Base-by-base conservation (phyloP, 2,113 vertebrate genomes). In the Pardalotus punctatus region DNA sequence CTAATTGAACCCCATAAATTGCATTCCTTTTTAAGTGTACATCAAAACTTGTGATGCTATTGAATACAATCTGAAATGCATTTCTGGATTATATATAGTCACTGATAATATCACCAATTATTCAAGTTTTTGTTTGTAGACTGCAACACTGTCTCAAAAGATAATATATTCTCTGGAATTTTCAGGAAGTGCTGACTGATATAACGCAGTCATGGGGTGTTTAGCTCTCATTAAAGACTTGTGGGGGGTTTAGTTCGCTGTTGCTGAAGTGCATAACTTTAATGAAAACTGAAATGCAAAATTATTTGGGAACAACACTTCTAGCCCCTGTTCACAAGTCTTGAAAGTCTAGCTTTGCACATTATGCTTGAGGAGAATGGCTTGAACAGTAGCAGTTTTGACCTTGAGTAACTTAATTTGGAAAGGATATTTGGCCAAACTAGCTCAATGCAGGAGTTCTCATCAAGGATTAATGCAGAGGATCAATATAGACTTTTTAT, bases 321-420 rank as follows among this genome's bases (percentile, higher is more conserved):
- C 25, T 50, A 40, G 14, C 50, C 45, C 28, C 61, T 58, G 17
- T 36, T 69, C 74, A 69, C 12, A 54, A 29, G 25, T 72, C 62
- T 43, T 57, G 27, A 69, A 86, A 85, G 50, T 64, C 50, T 51
- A 65, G n/a, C 33, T 84, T 64, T 89, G 25, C 67, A 17, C 36
- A 25, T 48, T 28, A 27, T 43, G 18, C n/a, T 69, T 48, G 27
- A 47, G 67, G 25, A 94, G 43, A 89, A 48, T 29, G n/a, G 27
- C n/a, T 85, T 56, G 43, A 82, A 65, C 62, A 47, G 36, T 6
- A 72, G 58, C 47, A 70, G 66, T 69, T 96, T 96, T 91, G 93
- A 96, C 93, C 91, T 95, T 96, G 89, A 74, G 73, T 89, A 96
- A 96, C 73, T 82, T 91, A 81, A 94, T 95, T 97, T 94, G 86